phyloP scores from a whole-genome alignment of 1,140 invertebrate species.

The Archivesica marissinica region DNA sequence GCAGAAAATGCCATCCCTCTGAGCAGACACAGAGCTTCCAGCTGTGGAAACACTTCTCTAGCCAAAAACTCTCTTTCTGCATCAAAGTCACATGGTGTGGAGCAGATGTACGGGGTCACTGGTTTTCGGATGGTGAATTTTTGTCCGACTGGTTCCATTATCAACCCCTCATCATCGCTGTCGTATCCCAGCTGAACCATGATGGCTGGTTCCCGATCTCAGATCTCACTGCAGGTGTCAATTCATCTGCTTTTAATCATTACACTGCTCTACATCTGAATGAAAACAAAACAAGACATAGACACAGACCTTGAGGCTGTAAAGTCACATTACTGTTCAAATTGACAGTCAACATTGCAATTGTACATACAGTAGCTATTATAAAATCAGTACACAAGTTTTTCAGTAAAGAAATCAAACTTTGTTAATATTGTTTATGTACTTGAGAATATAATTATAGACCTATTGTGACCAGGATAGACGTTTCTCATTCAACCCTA shows the following conservation, averaged over 20 bases:
- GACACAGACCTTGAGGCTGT: too few species aligned
- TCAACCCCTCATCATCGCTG: slow-evolving; percentile 50
- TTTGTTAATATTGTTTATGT: too few species aligned
- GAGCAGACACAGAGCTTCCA: slow-evolving; percentile 71
- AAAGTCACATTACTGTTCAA: too few species aligned
- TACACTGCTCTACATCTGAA: not conserved
- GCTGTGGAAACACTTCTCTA: slow-evolving; percentile 74
- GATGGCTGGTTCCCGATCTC: not conserved
- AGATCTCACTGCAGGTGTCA: not conserved
- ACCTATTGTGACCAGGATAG: too few species aligned
- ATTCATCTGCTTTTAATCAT: not conserved
- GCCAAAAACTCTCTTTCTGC: slow-evolving; percentile 77
- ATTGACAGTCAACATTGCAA: not conserved
- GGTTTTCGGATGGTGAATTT: slow-evolving; percentile 74
- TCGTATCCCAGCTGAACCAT: slow-evolving; percentile 62
- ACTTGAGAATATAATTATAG: too few species aligned
- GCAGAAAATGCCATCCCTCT: slow-evolving; percentile 77
- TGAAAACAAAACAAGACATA: too few species aligned
- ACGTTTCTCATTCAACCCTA: too few species aligned
- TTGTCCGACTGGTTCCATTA: slow-evolving; percentile 34
- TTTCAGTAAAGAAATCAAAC: not conserved
- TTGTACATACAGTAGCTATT: not conserved
- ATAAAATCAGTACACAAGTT: not conserved
- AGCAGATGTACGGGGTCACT: slow-evolving; percentile 79
- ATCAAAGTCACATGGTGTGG: slow-evolving; percentile 79